phyloP scores from a whole-genome alignment of 2,888 invertebrate species.

The Parascotia fuliginaria region DNA sequence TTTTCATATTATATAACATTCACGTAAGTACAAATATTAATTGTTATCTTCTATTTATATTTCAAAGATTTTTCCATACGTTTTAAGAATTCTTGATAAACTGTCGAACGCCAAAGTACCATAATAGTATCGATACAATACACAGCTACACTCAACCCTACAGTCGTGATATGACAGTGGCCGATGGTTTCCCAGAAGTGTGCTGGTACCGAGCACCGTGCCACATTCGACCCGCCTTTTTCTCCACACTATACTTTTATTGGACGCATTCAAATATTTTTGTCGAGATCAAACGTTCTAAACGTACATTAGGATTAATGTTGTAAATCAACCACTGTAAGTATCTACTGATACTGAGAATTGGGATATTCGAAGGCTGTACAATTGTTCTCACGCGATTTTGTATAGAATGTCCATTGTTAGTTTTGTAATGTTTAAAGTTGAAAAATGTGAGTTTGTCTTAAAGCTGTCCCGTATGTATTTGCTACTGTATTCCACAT shows the following conservation, averaged over 20 bases:
- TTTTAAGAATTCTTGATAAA: too few species aligned
- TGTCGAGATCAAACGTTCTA: slow-evolving; percentile 83
- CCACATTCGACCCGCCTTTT: slow-evolving; percentile 68
- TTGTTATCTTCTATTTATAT: too few species aligned
- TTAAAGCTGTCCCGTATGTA: slow-evolving; percentile 5
- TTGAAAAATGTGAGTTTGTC: slow-evolving; percentile 13
- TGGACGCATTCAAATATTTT: slow-evolving; percentile 83
- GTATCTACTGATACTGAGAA: slow-evolving; percentile 60
- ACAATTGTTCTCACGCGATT: slow-evolving; percentile 57
- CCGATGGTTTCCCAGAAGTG: slow-evolving; percentile 80
- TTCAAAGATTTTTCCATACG: too few species aligned
- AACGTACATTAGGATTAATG: slow-evolving; percentile 84
- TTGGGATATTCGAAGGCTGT: slow-evolving; percentile 47
- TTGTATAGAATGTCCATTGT: slow-evolving; percentile 55
- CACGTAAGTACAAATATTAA: too few species aligned
- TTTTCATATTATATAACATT: too few species aligned
- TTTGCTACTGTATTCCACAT: slow-evolving; percentile 8
- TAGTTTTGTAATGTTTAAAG: slow-evolving; percentile 35
- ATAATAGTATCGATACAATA: slow-evolving; percentile 49
- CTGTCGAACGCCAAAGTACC: too few species aligned
- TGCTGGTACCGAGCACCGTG: slow-evolving; percentile 76
- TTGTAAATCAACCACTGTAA: slow-evolving; percentile 74
- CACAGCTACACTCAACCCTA: slow-evolving; percentile 65
- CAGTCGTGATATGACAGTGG: slow-evolving; percentile 82
- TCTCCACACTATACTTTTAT: slow-evolving; percentile 76